Evolutionary conservation across 2,113 vertebrate genomes (phyloP).

Genomic region (Pseudonaja textilis): DNA sequence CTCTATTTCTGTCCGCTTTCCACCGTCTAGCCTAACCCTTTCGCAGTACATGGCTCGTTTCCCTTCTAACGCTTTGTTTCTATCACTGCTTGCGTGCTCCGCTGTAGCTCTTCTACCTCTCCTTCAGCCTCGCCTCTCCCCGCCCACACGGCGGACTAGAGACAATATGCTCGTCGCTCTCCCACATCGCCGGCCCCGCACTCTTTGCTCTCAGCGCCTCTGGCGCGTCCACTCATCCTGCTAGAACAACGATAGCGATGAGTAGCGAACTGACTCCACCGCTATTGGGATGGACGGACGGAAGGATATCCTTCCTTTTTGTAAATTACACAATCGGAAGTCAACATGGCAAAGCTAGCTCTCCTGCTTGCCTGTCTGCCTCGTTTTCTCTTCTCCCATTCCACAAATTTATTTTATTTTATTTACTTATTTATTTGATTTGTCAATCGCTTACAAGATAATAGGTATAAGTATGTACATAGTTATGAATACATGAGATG

Average conservation of each 20-base stretch:
- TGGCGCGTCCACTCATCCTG: background rate
- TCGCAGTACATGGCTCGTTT: background rate
- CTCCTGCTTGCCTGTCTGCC: background rate
- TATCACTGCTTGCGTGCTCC: background rate
- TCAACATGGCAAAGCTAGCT: background rate
- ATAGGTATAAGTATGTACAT: no score
- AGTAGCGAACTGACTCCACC: background rate
- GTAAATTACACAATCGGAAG: background rate
- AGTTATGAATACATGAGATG: no score
- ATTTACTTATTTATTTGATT: no score
- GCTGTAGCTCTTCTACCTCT: background rate
- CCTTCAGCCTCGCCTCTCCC: constrained; percentile 44
- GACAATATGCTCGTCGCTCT: constrained; percentile 11
- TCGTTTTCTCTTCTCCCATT: background rate
- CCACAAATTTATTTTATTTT: background rate
- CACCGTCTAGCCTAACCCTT: background rate
- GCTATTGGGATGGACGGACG: background rate
- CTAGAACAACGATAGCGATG: background rate
- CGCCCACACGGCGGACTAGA: constrained; percentile 53
- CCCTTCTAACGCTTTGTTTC: background rate
- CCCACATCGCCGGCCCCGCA: constrained; percentile 38
- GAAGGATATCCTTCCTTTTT: background rate
- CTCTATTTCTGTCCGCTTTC: background rate
- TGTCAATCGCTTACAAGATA: no score
- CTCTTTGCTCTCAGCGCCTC: background rate